phyloP scores from a whole-genome alignment of 2,113 vertebrate genomes.

The Noturus placidus region DNA sequence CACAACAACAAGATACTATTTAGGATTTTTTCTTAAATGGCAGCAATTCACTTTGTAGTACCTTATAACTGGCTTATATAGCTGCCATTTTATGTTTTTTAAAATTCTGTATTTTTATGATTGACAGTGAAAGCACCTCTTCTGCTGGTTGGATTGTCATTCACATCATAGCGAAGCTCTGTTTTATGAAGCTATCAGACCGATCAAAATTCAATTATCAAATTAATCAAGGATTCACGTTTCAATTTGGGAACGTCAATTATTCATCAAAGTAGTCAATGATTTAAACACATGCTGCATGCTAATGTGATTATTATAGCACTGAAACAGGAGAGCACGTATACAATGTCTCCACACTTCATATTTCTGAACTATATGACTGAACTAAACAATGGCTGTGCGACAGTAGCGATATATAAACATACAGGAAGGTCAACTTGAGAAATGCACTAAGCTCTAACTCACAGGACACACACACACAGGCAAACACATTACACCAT shows the following conservation, averaged over 20 bases:
- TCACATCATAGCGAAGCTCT: not conserved
- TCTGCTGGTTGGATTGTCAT: not conserved
- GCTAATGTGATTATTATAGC: constrained; percentile 32
- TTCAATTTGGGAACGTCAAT: constrained; percentile 11
- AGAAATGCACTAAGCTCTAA: not conserved
- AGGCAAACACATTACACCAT: not conserved
- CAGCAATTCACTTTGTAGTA: not conserved
- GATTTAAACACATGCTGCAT: constrained; percentile 10
- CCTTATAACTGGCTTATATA: not conserved
- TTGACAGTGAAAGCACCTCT: not conserved
- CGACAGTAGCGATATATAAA: constrained; percentile 24
- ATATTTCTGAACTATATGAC: constrained; percentile 19
- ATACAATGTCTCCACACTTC: not conserved
- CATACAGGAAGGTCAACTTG: constrained; percentile 7
- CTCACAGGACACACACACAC: not conserved
- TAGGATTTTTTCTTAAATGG: not conserved
- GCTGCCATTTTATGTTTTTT: not conserved
- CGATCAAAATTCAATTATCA: constrained; percentile 20
- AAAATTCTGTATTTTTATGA: not conserved
- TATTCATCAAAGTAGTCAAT: constrained; percentile 31
- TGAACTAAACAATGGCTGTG: constrained; percentile 29
- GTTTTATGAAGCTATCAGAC: not conserved
- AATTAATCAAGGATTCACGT: constrained; percentile 16
- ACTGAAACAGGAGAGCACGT: not conserved
- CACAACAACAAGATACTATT: not conserved